Percentiles rank a stretch among this genome's conserved stretches.
phyloP scores from a whole-genome alignment of 2,113 vertebrate species.

The Petaurus breviceps region DNA sequence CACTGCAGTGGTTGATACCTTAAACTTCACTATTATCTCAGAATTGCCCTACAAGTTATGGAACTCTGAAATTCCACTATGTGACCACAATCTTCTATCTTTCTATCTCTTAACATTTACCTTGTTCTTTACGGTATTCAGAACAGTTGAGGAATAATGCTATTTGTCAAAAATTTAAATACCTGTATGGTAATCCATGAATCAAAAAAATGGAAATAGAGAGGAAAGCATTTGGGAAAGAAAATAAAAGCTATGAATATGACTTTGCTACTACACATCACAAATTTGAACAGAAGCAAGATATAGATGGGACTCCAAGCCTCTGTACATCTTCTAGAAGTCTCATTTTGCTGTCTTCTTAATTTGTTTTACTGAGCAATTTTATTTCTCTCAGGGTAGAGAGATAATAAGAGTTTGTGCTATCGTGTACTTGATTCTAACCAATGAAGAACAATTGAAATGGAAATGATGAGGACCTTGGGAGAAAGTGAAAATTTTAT shows the following conservation, averaged over 20 bases:
- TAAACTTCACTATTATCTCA: no score
- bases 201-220: not conserved
- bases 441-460: not conserved
- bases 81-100: no score
- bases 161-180: not conserved
- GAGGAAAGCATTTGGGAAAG: not conserved
- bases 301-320: not conserved
- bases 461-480: not conserved
- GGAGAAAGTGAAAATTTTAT: not conserved
- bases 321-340: not conserved
- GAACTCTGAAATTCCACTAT: no score
- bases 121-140: not conserved
- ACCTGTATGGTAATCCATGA: not conserved
- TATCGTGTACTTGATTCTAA: not conserved
- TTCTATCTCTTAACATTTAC: no score
- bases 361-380: slow-evolving; percentile 33
- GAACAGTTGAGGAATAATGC: not conserved
- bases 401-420: not conserved
- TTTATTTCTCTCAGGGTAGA: slow-evolving; percentile 2
- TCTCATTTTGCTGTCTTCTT: not conserved
- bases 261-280: not conserved
- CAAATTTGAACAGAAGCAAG: not conserved
- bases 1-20: no score
- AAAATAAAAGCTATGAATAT: not conserved
- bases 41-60: no score